Base-by-base conservation (phyloP, 2,888 invertebrate genomes). In the Belgica antarctica region DNA sequence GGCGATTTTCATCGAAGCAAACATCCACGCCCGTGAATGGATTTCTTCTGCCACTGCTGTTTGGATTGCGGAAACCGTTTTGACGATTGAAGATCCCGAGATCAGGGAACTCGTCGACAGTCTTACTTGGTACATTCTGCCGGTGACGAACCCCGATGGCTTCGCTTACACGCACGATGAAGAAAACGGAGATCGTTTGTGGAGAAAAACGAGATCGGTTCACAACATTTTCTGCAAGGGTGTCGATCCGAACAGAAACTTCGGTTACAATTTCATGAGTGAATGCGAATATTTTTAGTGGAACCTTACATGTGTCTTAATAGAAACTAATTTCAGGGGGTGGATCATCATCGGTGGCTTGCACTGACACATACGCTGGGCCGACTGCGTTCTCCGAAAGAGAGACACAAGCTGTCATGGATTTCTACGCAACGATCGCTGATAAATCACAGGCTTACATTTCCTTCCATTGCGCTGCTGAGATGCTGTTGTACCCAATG, bases 71-170 rank as follows among this genome's bases (percentile, higher is more conserved):
- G 86, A 89, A 73, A 83, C 89, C 76, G 78, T 91, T 15, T 77
- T 90, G n/a, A 86, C 84, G 0, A 87, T 86, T 46, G 75, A 76
- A 1, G 82, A 88, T 72, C 73, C 81, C 1, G 79, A 79, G 27
- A 81, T 87, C 0, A 81, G 84, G 22, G 76, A 79, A 8, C 77
- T 89, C 74, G 86, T 88, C 1, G 85, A 88, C 72, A 81, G 81
- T 70, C 86, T 87, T 73, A 87, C 90, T 73, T 91, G 89, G 89
- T 87, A 89, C 75, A 82, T 91, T 72, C 82, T 91, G 71, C 90
- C 90, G 0, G 85, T 87, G 0, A 79, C 83, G 1, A 90, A 90
- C 77, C 89, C 89, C 28, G 90, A 90, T 79, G 90, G 68, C 5
- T 69, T 24, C n/a, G 27, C 24, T 12, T 70, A 41, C 36, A 25